Evolutionary conservation across 2,888 invertebrate species (phyloP).

Genomic region (Dichetophora obliterata): DNA sequence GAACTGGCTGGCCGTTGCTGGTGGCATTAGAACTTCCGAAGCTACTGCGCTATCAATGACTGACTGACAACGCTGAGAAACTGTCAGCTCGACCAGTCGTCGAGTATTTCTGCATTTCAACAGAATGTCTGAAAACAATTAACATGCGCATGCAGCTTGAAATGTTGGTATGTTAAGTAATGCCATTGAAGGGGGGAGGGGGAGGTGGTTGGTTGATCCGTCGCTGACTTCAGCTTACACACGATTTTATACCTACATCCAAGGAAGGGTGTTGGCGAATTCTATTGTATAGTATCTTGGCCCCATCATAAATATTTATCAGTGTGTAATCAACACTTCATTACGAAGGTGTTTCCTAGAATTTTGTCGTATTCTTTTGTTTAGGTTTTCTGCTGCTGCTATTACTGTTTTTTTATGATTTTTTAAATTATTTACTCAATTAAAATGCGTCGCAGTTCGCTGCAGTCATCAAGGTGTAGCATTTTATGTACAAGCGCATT

Average conservation of each 20-base stretch:
- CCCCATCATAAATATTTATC: background rate
- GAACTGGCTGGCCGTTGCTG: background rate
- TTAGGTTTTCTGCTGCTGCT: background rate
- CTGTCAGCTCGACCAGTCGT: background rate
- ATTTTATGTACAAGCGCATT: background rate
- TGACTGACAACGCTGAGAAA: conserved; percentile 10
- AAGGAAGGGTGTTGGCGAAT: background rate
- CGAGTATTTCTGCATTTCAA: background rate
- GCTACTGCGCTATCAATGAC: background rate
- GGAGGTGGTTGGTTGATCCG: background rate
- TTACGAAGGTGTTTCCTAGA: conserved; percentile 36
- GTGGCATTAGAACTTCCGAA: background rate
- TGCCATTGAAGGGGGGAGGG: background rate
- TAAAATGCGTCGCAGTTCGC: background rate
- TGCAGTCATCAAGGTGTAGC: conserved; percentile 5
- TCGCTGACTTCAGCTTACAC: background rate
- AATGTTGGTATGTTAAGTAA: background rate
- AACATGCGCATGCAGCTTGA: background rate
- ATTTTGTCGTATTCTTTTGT: conserved; percentile 9
- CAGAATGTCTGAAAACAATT: background rate
- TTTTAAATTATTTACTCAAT: background rate
- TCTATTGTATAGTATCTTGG: background rate
- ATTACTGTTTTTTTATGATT: background rate
- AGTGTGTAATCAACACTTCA: conserved; percentile 29
- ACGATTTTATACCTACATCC: background rate